A percentile compares a stretch with the other conserved stretches of the same genome.
These are phyloP conservation scores for Rosalia funebris DNA, from an alignment of 2,888 invertebrate species.

Conservation along the genomic window DNA sequence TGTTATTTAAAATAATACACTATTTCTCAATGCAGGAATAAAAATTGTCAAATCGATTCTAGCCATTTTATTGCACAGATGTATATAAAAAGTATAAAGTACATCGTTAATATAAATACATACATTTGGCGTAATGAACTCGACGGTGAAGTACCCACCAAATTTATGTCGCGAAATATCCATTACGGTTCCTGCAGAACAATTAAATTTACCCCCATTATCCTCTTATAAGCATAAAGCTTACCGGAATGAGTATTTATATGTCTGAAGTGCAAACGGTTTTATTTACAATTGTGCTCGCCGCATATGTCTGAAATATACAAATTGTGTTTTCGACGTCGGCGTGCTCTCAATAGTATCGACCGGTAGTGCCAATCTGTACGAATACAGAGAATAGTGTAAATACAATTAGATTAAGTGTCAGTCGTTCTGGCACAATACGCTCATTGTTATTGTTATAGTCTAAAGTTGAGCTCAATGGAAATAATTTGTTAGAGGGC, in stretches of 20 bases:
- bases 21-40: no score
- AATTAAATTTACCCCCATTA: conserved; percentile 25
- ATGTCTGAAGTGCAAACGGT: conserved; percentile 26
- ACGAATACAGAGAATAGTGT: conserved; percentile 50
- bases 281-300: conserved; percentile 46
- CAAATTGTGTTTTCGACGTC: conserved; percentile 33
- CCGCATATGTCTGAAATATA: conserved; percentile 56
- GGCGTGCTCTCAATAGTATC: conserved; percentile 28
- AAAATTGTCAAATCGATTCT: no score
- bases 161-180: conserved; percentile 11
- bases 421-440: conserved; percentile 52
- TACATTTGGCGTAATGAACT: background rate
- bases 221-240: conserved; percentile 24
- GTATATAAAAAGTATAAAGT: no score
- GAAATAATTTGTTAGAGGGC: conserved; percentile 47
- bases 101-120: background rate
- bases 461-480: conserved; percentile 52
- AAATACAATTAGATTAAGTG: conserved; percentile 60
- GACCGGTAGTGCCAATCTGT: conserved; percentile 39
- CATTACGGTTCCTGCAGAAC: conserved; percentile 17
- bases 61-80: no score
- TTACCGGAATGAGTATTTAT: conserved; percentile 22
- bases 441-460: conserved; percentile 60
- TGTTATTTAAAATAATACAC: no score
- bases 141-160: background rate